Percentiles rank a stretch among this genome's conserved stretches.
Evolutionary conservation across 2,888 invertebrate genomes (phyloP).

Genomic region (Parthenolecanium corni): DNA sequence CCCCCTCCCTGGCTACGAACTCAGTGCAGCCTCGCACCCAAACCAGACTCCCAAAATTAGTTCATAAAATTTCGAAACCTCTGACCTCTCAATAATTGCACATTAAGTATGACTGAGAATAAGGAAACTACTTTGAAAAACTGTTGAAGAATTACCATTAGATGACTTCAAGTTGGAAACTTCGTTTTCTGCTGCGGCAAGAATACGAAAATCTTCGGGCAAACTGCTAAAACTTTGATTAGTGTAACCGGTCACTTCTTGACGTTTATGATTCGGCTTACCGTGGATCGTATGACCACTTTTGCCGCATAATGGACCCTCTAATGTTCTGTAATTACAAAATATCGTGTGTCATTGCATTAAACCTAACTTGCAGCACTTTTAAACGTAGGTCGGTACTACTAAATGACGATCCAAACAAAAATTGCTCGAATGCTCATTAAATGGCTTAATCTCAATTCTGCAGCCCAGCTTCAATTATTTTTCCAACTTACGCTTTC

Average conservation of each 20-base stretch:
- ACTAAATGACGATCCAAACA: background rate
- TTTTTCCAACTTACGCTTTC: slow-evolving; percentile 30
- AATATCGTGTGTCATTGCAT: background rate
- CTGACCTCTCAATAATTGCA: too few species aligned
- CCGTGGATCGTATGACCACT: slow-evolving; percentile 26
- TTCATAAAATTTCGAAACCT: too few species aligned
- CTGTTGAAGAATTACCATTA: too few species aligned
- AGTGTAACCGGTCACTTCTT: slow-evolving; percentile 32
- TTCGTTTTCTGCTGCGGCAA: slow-evolving; percentile 32
- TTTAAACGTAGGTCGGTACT: background rate
- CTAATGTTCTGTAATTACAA: slow-evolving; percentile 20
- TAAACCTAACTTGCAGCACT: background rate
- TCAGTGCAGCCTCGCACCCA: too few species aligned
- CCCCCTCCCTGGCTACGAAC: too few species aligned
- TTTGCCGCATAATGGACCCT: slow-evolving; percentile 30
- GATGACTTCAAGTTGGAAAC: slow-evolving; percentile 25
- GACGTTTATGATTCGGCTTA: slow-evolving; percentile 27
- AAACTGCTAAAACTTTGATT: slow-evolving; percentile 35
- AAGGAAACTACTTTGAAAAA: too few species aligned
- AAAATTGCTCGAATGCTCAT: background rate
- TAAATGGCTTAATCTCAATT: too few species aligned
- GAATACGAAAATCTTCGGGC: slow-evolving; percentile 33
- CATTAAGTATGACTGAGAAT: too few species aligned
- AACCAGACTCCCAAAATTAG: too few species aligned
- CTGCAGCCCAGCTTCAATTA: too few species aligned